Percentiles rank a stretch among this genome's conserved stretches.
Evolutionary conservation across 2,888 invertebrate genomes (phyloP).

Genomic region (Sylvicola cinctus): DNA sequence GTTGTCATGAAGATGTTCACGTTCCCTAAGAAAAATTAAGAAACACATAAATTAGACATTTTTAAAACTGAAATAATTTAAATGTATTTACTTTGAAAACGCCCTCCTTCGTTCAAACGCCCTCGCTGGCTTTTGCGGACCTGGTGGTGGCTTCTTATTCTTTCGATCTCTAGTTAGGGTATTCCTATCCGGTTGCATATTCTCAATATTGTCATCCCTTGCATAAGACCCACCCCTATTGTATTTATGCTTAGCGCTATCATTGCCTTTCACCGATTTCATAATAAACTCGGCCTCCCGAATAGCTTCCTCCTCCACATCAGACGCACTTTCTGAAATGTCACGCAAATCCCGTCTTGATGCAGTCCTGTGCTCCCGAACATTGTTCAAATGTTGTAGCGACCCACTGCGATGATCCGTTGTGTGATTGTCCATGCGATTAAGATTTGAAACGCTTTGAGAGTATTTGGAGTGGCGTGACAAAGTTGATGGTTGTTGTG

Average conservation of each 20-base stretch:
- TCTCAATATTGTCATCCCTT: slow-evolving; percentile 1
- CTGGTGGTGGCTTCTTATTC: slow-evolving; percentile 10
- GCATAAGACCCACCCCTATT: slow-evolving; percentile 1
- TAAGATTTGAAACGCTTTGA: too few species aligned
- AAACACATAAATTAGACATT: neutral
- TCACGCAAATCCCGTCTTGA: slow-evolving; percentile 25
- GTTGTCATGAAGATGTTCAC: slow-evolving; percentile 20
- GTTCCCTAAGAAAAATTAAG: slow-evolving; percentile 13
- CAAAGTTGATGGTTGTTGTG: too few species aligned
- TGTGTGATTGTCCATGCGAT: too few species aligned
- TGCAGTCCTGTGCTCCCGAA: neutral
- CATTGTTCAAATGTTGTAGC: neutral
- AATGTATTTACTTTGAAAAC: slow-evolving; percentile 12
- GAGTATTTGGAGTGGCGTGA: too few species aligned
- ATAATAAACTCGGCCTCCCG: neutral
- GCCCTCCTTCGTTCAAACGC: slow-evolving; percentile 15
- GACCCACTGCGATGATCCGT: too few species aligned
- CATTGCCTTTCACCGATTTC: neutral
- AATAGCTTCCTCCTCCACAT: slow-evolving; percentile 15
- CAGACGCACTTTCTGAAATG: slow-evolving; percentile 25
- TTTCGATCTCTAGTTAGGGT: neutral
- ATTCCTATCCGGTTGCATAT: neutral
- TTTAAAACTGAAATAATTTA: neutral
- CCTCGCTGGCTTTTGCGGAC: slow-evolving; percentile 25
- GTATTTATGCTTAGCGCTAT: slow-evolving; percentile 4